Evolutionary conservation across 2,113 vertebrate species (phyloP).

Genomic region (Pungitius pungitius): DNA sequence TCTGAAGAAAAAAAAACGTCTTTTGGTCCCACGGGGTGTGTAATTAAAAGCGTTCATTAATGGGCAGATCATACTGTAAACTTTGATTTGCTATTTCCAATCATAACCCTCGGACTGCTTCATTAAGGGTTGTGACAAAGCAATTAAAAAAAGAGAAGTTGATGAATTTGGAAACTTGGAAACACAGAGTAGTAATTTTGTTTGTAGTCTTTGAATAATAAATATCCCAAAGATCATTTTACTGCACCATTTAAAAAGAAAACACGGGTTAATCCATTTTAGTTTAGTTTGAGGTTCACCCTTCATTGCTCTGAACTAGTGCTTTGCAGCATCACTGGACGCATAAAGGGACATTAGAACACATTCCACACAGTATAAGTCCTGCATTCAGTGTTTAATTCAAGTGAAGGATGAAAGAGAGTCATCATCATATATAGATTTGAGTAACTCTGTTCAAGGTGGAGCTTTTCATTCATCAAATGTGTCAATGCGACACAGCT

Average conservation of each 20-base stretch:
- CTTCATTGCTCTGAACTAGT: not conserved
- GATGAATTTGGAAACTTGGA: not conserved
- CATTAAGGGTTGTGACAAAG: not conserved
- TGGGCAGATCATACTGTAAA: not conserved
- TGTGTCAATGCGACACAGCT: too few relatives aligned
- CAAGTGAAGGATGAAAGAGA: not conserved
- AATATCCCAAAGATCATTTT: not conserved
- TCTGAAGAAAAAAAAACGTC: not conserved
- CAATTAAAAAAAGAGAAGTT: not conserved
- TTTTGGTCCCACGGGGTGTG: conserved; percentile 8
- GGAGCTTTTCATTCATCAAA: not conserved
- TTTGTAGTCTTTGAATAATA: not conserved
- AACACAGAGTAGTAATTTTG: not conserved
- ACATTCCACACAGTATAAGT: not conserved
- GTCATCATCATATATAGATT: not conserved
- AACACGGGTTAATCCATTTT: not conserved
- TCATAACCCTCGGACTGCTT: not conserved
- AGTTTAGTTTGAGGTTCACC: not conserved
- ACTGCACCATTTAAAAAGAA: not conserved
- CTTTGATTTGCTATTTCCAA: conserved; percentile 19
- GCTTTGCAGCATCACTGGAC: not conserved
- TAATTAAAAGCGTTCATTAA: conserved; percentile 36
- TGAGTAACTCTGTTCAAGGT: not conserved
- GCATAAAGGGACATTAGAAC: not conserved
- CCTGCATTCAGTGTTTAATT: not conserved